Evolutionary conservation across 2,888 invertebrate genomes (phyloP).

Genomic region (Vannuccia rotundouncinata): DNA sequence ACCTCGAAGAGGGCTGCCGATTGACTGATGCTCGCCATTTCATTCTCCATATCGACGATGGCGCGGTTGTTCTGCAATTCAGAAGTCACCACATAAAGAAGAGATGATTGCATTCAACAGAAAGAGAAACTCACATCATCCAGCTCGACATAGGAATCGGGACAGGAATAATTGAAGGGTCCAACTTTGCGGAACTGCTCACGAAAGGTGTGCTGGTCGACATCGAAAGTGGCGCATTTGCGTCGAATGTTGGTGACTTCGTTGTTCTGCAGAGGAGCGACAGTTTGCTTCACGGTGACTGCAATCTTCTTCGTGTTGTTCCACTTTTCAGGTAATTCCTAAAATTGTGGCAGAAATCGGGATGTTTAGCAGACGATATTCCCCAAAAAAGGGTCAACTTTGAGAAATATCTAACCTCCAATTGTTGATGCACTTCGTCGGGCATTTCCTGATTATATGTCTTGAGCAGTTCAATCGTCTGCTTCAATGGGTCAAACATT

Average conservation of each 20-base stretch:
- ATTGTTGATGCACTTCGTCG: slow-evolving; percentile 82
- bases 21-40: slow-evolving; percentile 76
- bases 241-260: slow-evolving; percentile 84
- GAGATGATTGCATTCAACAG: neutral
- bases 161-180: slow-evolving; percentile 54
- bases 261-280: slow-evolving; percentile 84
- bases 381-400: neutral
- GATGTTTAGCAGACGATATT: neutral
- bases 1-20: slow-evolving; percentile 90
- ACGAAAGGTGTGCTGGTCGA: slow-evolving; percentile 71
- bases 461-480: slow-evolving; percentile 82
- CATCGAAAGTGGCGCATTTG: slow-evolving; percentile 76
- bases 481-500: slow-evolving; percentile 87
- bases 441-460: slow-evolving; percentile 93
- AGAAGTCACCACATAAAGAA: too few relatives aligned
- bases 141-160: slow-evolving; percentile 51
- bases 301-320: slow-evolving; percentile 85
- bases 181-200: slow-evolving; percentile 69
- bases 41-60: slow-evolving; percentile 71
- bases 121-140: slow-evolving; percentile 48
- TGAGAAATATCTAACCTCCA: slow-evolving; percentile 62
- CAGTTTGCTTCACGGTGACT: slow-evolving; percentile 80
- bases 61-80: slow-evolving; percentile 69
- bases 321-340: slow-evolving; percentile 93
- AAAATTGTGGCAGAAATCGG: too few relatives aligned